A percentile compares a stretch with the other conserved stretches of the same genome.
These are phyloP conservation scores for Chrosomus eos DNA, from an alignment of 2,797 vertebrate species.

Conservation along the genomic window DNA sequence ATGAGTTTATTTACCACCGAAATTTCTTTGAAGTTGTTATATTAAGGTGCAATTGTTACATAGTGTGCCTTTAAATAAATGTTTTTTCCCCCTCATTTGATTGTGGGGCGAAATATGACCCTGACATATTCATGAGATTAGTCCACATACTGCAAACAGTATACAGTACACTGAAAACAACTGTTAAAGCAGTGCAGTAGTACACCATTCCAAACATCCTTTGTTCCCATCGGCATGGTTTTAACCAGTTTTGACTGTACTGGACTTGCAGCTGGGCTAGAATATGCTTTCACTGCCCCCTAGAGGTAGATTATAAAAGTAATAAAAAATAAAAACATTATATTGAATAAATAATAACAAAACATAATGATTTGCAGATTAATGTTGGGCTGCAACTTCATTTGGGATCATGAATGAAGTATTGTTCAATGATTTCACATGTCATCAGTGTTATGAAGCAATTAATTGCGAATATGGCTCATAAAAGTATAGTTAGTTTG, in stretches of 20 bases:
- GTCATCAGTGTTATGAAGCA: neutral
- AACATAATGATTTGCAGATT: constrained; percentile 45
- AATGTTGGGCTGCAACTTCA: constrained; percentile 5
- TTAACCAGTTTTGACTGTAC: neutral
- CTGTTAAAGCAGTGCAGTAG: neutral
- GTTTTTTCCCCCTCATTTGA: neutral
- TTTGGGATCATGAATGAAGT: constrained; percentile 26
- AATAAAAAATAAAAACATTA: no score
- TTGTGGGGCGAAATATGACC: neutral
- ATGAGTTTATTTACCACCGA: no score
- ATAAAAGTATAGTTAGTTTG: no score
- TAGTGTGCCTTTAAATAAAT: no score
- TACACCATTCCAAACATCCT: neutral
- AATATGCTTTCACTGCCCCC: constrained; percentile 33
- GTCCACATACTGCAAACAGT: neutral
- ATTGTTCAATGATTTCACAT: constrained; percentile 1
- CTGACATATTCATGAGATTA: neutral
- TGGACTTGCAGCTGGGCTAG: neutral
- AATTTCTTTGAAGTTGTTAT: no score
- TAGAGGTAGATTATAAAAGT: constrained; percentile 17
- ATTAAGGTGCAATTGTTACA: no score
- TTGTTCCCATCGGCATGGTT: neutral
- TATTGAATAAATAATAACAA: constrained; percentile 26
- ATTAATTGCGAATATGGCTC: no score
- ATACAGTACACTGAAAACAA: neutral